These are phyloP conservation scores for Gobionotothen gibberifrons DNA, from an alignment of 2,797 vertebrate species.

Conservation along the genomic window DNA sequence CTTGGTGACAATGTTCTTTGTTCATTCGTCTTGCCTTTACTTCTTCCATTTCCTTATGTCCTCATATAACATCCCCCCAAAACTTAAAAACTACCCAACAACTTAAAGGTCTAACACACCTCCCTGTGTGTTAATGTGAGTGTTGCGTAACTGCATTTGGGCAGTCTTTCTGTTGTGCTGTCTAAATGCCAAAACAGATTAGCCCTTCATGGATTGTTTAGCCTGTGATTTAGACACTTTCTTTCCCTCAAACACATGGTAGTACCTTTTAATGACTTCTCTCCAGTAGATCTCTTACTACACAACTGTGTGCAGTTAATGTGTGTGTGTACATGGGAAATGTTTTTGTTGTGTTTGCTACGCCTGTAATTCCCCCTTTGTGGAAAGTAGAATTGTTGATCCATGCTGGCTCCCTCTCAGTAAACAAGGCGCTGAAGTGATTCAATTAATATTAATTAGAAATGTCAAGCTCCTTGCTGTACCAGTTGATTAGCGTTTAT, in stretches of 20 bases:
- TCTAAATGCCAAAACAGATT: conserved; percentile 40
- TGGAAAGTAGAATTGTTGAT: conserved; percentile 53
- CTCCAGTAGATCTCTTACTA: conserved; percentile 40
- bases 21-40: conserved; percentile 1
- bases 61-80: neutral
- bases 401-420: conserved; percentile 37
- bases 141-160: conserved; percentile 3
- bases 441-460: conserved; percentile 79
- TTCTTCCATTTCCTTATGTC: neutral
- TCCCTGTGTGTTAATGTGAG: neutral
- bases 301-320: conserved; percentile 9
- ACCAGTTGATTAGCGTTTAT: conserved; percentile 14
- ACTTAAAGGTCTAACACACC: conserved; percentile 14
- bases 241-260: neutral
- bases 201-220: conserved; percentile 37
- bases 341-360: conserved; percentile 8
- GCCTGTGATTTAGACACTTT: conserved; percentile 47
- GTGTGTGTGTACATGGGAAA: conserved; percentile 10
- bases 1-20: conserved; percentile 1
- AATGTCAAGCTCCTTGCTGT: conserved; percentile 52
- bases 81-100: conserved; percentile 35
- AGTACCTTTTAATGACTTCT: conserved; percentile 59
- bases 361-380: conserved; percentile 14
- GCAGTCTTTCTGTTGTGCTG: conserved; percentile 25
- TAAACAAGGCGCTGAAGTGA: conserved; percentile 70